A percentile compares a stretch with the other conserved stretches of the same genome.
Evolutionary conservation across 2,797 vertebrate species (phyloP).

Genomic region (Lutjanus campechanus): DNA sequence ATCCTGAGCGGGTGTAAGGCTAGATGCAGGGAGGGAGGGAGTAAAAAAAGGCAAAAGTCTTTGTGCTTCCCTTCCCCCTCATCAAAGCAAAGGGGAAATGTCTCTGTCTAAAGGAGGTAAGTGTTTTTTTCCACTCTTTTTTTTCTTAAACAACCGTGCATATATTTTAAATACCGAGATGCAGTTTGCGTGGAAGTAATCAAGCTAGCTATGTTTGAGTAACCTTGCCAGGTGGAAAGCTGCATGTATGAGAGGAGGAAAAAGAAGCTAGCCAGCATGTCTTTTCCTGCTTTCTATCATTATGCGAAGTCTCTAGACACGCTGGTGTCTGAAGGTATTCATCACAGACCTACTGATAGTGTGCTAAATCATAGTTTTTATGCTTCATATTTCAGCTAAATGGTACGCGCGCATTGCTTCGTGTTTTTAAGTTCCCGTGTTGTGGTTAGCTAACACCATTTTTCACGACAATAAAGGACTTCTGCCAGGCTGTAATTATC

Average conservation of each 20-base stretch:
- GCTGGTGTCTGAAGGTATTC: constrained; percentile 19
- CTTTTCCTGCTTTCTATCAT: constrained; percentile 64
- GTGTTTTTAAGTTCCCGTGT: constrained; percentile 40
- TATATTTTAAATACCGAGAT: constrained; percentile 9
- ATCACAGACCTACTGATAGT: not conserved
- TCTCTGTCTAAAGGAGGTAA: constrained; percentile 93
- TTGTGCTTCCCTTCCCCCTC: constrained; percentile 95
- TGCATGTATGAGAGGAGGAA: constrained; percentile 85
- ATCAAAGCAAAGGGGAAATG: constrained; percentile 93
- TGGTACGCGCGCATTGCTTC: constrained; percentile 6
- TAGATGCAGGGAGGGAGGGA: constrained; percentile 87
- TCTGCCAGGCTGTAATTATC: constrained; percentile 50
- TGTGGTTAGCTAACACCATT: constrained; percentile 58
- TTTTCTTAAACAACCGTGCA: constrained; percentile 44
- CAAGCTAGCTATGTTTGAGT: constrained; percentile 70
- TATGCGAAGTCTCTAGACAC: constrained; percentile 8
- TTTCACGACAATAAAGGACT: constrained; percentile 56
- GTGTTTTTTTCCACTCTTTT: constrained; percentile 57
- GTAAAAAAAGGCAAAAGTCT: constrained; percentile 93
- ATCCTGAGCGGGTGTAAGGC: constrained; percentile 82
- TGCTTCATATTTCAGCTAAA: constrained; percentile 22
- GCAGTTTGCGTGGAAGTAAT: constrained; percentile 61
- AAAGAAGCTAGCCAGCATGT: constrained; percentile 71
- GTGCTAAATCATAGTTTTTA: constrained; percentile 5
- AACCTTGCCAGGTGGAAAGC: constrained; percentile 85